A percentile compares a stretch with the other conserved stretches of the same genome.
phyloP scores from a whole-genome alignment of 2,113 vertebrate genomes.

The Crotalus tigris region DNA sequence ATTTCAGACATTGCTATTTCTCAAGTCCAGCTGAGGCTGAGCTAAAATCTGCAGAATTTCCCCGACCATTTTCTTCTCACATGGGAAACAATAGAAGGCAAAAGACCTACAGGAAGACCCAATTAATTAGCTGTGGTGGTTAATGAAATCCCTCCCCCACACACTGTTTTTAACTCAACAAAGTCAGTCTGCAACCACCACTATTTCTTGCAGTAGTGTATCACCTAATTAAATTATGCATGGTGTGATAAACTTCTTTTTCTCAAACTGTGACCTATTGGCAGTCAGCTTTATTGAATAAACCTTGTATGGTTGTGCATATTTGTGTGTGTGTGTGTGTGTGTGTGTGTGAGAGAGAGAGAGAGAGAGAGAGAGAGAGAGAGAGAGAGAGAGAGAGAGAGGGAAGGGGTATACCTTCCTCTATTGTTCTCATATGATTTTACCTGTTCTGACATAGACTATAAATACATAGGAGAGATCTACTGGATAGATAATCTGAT shows the following conservation, averaged over 20 bases:
- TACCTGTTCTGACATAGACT: not conserved
- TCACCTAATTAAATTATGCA: not conserved
- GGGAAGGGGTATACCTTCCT: not conserved
- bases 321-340: not conserved
- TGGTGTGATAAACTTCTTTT: not conserved
- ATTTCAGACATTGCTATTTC: not conserved
- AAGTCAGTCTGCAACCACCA: not conserved
- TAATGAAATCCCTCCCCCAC: not conserved
- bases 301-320: not conserved
- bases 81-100: not conserved
- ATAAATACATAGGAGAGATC: not conserved
- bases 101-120: not conserved
- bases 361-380: not conserved
- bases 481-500: not conserved
- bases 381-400: not conserved
- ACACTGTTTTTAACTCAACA: not conserved
- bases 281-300: not conserved
- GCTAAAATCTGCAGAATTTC: not conserved
- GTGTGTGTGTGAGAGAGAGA: not conserved
- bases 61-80: not conserved
- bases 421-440: not conserved
- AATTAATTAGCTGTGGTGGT: too few species aligned
- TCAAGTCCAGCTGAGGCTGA: too few species aligned
- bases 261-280: not conserved
- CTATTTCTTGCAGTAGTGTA: not conserved